A percentile compares a stretch with the other conserved stretches of the same genome.
phyloP scores from a whole-genome alignment of 2,113 vertebrate species.

The Upupa epops region DNA sequence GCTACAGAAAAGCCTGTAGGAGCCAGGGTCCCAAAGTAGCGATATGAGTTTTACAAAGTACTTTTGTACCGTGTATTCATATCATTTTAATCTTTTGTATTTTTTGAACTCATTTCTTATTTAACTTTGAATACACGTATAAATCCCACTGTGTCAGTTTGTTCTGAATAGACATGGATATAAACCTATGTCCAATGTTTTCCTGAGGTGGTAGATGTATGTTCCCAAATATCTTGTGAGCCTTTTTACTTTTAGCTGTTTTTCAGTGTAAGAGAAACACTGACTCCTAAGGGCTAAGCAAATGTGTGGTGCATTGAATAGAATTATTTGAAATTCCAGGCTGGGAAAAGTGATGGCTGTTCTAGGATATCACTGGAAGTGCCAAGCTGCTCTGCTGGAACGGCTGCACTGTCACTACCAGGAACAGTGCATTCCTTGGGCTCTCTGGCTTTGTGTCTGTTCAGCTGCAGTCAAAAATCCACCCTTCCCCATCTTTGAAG shows the following conservation, averaged over 20 bases:
- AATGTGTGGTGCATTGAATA: background rate
- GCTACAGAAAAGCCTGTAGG: background rate
- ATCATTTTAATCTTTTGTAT: background rate
- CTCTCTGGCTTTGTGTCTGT: background rate
- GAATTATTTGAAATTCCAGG: background rate
- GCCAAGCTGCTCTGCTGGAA: background rate
- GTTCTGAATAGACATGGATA: background rate
- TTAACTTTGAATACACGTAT: background rate
- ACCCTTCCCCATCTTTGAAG: background rate
- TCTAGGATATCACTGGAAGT: background rate
- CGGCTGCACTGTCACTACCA: background rate
- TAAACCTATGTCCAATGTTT: background rate
- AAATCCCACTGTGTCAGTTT: background rate
- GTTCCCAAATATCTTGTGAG: background rate
- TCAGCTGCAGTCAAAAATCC: background rate
- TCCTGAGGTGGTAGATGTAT: background rate
- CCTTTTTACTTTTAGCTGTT: background rate
- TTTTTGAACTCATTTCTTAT: background rate
- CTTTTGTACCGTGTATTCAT: background rate
- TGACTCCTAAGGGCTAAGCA: background rate
- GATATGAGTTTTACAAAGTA: background rate
- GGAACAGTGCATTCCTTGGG: accelerated
- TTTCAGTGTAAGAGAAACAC: background rate
- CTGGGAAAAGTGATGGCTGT: background rate
- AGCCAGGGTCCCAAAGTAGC: background rate